Evolutionary conservation across 1,140 invertebrate genomes (phyloP), one percentile per base, ranked within the genome.

Genomic region (Mactra quadrangularis): DNA sequence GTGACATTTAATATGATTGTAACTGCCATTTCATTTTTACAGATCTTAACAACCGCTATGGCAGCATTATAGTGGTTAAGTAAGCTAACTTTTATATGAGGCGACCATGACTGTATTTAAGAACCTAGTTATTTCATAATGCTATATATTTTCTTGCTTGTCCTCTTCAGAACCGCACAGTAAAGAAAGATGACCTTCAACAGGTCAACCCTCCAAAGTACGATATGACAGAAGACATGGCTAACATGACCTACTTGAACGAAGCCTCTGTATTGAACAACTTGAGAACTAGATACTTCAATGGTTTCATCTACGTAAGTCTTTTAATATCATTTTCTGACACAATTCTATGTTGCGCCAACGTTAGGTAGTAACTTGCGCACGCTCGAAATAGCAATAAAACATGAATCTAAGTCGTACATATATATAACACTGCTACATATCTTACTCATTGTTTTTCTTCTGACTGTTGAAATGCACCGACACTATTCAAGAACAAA

Each of bases 171-270:
- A 87, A 75, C 13, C 87, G 84, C 45, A 97, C 97, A 94, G 96
- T 98, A 94, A 99, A 99, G 95, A 99, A 99, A 95, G 99, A 99
- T 92, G 95, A 96, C 93, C 96, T 99, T 89, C 95, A 96, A 92
- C 98, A 99, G 95, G 98, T 99, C 94, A 99, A 99, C 94, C 99
- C 99, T 89, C 99, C 99, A 92, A 99, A 99, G 95, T 99, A 98
- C 95, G 98, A 99, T 95, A 99, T 99, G 96, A 95, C 95, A 94
- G 98, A 99, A 94, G 98, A 99, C 95, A 99, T 99, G 98, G 99
- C 99, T 88, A 99, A 99, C 95, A 96, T 99, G 96, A 99, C 99
- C 93, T 99, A 99, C 94, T 96, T 99, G 93, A 99, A 99, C 95
- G 99, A 99, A 94, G 98, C 99, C 94, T 98, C 98, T 93, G 98